Evolutionary conservation across 2,888 invertebrate genomes (phyloP).

Genomic region (Chrysolina oricalcia): DNA sequence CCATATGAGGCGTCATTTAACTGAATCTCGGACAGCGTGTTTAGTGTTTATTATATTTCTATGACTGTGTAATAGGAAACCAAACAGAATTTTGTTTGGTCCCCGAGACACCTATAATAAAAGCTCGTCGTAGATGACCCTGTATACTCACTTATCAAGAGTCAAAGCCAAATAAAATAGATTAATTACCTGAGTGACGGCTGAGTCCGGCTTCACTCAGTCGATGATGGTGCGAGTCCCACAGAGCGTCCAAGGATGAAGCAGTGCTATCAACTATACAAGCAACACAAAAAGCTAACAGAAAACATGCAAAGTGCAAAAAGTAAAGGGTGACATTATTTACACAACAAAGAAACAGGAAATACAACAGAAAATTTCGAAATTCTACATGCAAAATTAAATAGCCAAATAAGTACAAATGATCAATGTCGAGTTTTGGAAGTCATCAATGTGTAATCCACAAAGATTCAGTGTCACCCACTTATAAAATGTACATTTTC

Average conservation of each 20-base stretch:
- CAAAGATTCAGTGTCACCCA: no score
- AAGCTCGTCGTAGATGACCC: not conserved
- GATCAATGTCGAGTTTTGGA: not conserved
- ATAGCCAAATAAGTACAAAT: not conserved
- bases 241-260: conserved; percentile 82
- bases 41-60: no score
- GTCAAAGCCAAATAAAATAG: not conserved
- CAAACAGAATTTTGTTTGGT: no score
- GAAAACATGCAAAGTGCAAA: conserved; percentile 32
- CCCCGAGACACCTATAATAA: no score
- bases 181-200: conserved; percentile 82
- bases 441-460: no score
- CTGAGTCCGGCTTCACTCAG: conserved; percentile 85
- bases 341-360: conserved; percentile 21
- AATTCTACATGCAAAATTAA: not conserved
- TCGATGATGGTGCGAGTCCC: conserved; percentile 83
- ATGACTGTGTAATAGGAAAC: no score
- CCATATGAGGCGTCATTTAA: no score
- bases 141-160: not conserved
- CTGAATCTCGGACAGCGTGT: no score
- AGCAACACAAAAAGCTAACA: conserved; percentile 59
- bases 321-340: conserved; percentile 24
- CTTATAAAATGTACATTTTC: no score
- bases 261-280: conserved; percentile 76
- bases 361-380: not conserved